Base-by-base conservation (phyloP, 2,888 invertebrate genomes). In the Agrenia bidenticulata region DNA sequence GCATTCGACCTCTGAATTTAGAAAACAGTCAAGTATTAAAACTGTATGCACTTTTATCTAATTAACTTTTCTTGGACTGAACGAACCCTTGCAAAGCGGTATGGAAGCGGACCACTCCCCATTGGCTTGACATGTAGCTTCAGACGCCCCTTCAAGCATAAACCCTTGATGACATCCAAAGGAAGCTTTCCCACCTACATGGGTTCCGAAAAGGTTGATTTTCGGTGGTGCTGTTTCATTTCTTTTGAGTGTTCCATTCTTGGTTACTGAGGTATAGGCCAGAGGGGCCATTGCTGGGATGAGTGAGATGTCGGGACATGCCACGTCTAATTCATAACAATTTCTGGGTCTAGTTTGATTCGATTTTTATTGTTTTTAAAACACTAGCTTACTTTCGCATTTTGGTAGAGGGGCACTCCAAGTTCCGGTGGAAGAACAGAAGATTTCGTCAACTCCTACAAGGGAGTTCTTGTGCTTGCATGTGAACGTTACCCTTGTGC, bases 351-450 rank as follows among this genome's bases (percentile, higher is more conserved):
- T 7, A 7, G 4, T 32, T 32, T 32, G 5, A 32, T 7, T 4
- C 4, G 11, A 32, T 32, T 32, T 32, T 32, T 4, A 32, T 32
- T 32, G 4, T 32, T 32, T 32, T 32, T 7, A 32, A 32, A 32
- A 11, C 4, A 32, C 4, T 32, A 7, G 11, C 32, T 7, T 32
- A 32, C 32, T 90, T 81, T 90, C 90, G 79, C 92, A 92, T 49
- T 89, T 87, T 5, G 92, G 92, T 67, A 89, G 82, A 1, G 89
- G 88, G 0, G 88, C 86, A 76, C 89, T 90, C 92, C 92, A 92
- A 79, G 90, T 90, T 24, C 90, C 91, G 24, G 90, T 90, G 0
- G 92, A 89, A 19, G 89, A 81, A 79, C 92, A 92, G 54, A 82
- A 79, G 24, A 90, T 84, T 77, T 88, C 86, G 1, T 86, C 85